Evolutionary conservation across 2,797 vertebrate species (phyloP), one percentile per base, ranked within the genome.

Genomic region (Numenius phaeopus): DNA sequence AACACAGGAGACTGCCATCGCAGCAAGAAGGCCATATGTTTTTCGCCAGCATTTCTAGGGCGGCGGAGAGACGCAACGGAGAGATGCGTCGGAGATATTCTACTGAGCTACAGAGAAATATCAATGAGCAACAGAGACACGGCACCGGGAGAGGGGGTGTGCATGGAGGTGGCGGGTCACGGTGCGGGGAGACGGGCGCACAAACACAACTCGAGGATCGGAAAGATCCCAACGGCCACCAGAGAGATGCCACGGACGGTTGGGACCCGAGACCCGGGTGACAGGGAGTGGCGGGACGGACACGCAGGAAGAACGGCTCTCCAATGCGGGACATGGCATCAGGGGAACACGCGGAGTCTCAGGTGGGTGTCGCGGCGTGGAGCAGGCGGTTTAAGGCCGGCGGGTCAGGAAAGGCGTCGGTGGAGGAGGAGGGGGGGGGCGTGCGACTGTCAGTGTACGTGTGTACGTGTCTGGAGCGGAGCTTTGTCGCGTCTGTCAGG

Each of bases 261-360:
- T 1, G 4, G 24, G 6, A 69, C 26, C 0, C 0, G 39, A 50
- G 39, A n/a, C 20, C 16, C 52, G 5, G 1, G 49, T 4, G 14
- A 27, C 49, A 6, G 3, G 14, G 46, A 55, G 62, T 0, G 5
- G 10, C 15, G 11, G 21, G 14, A 1, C 23, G 34, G 0, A 0
- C 5, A 17, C 5, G 23, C 19, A 7, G 34, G 6, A 5, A 15
- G 14, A 37, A 59, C 47, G 7, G 32, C n/a, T 32, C 0, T 0
- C 4, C 1, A 0, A 10, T 23, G 8, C 9, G 15, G 58, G 52
- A 81, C 32, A 34, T 5, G 26, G n/a, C 6, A 8, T 12, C 10
- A 3, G 23, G 7, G 19, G n/a, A 10, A 10, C 3, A 11, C 1
- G 0, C 3, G 20, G 52, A 62, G 26, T 47, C 27, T 27, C 54